These are phyloP conservation scores for Macrostomum cliftonense DNA, from an alignment of 2,888 invertebrate species.

Conservation along the genomic window DNA sequence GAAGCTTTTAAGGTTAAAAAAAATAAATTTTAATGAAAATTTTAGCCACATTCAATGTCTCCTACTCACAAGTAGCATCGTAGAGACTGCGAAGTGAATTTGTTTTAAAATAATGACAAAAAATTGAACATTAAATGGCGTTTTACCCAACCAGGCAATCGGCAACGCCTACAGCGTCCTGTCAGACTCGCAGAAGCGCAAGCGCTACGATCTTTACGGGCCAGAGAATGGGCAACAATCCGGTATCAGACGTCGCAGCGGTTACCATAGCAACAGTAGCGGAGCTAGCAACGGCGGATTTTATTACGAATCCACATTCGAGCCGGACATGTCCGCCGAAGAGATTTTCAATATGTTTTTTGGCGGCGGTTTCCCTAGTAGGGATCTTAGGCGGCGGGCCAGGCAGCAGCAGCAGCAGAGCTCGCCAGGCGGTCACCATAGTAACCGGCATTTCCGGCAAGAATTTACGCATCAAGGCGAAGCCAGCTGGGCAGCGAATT, in stretches of 20 bases:
- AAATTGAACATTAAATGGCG: no score
- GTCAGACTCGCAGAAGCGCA: slow-evolving; percentile 73
- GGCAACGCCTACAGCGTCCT: slow-evolving; percentile 87
- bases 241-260: slow-evolving; percentile 19
- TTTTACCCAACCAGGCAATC: slow-evolving; percentile 45
- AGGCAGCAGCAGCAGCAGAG: no score
- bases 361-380: slow-evolving; percentile 53
- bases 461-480: no score
- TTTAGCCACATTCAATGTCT: no score
- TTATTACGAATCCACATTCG: slow-evolving; percentile 40
- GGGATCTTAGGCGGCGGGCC: no score
- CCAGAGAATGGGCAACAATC: slow-evolving; percentile 46
- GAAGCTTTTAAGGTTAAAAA: slow-evolving; percentile 76
- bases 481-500: no score
- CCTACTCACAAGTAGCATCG: no score
- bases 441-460: no score
- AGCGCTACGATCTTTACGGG: slow-evolving; percentile 76
- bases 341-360: slow-evolving; percentile 99
- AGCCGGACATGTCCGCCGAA: slow-evolving; percentile 70
- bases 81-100: no score
- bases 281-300: slow-evolving; percentile 50
- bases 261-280: slow-evolving; percentile 54
- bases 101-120: no score
- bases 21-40: no score
- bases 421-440: no score